phyloP scores from a whole-genome alignment of 2,113 vertebrate species.

The Peromyscus maniculatus region DNA sequence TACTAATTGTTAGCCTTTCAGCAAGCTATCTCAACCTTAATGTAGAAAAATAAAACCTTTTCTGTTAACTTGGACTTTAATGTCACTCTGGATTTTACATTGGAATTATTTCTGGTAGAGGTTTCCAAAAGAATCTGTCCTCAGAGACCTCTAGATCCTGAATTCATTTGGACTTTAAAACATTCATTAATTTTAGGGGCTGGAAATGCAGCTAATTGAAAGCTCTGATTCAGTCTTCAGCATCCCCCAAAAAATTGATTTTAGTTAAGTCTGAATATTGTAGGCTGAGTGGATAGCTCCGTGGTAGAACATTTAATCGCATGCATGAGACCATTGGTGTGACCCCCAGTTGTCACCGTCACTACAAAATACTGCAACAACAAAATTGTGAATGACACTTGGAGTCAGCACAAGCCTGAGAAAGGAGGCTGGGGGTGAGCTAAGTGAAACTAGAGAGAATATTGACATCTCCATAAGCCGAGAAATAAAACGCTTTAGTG shows the following conservation, averaged over 20 bases:
- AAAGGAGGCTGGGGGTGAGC: not conserved
- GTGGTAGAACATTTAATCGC: not conserved
- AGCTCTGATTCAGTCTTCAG: not conserved
- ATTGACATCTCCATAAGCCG: not conserved
- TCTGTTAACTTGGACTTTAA: slow-evolving; percentile 21
- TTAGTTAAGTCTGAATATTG: not conserved
- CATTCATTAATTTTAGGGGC: not conserved
- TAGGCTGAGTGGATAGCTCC: not conserved
- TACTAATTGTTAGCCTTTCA: slow-evolving; percentile 34
- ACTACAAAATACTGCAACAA: not conserved
- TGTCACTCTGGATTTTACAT: not conserved
- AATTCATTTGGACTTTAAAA: slow-evolving; percentile 46
- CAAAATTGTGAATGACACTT: not conserved
- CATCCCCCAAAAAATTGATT: not conserved
- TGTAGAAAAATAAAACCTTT: slow-evolving; percentile 32
- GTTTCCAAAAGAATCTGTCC: slow-evolving; percentile 40
- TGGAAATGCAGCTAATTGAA: not conserved
- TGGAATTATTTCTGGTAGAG: not conserved
- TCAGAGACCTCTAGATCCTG: slow-evolving; percentile 25
- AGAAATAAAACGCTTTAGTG: slow-evolving; percentile 16
- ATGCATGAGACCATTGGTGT: not conserved
- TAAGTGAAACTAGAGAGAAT: not conserved
- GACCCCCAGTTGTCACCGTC: not conserved
- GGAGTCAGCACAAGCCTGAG: not conserved
- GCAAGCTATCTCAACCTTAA: slow-evolving; percentile 26